Evolutionary conservation across 1,140 invertebrate genomes (phyloP).

Genomic region (Hyposmocoma kahamanoa): DNA sequence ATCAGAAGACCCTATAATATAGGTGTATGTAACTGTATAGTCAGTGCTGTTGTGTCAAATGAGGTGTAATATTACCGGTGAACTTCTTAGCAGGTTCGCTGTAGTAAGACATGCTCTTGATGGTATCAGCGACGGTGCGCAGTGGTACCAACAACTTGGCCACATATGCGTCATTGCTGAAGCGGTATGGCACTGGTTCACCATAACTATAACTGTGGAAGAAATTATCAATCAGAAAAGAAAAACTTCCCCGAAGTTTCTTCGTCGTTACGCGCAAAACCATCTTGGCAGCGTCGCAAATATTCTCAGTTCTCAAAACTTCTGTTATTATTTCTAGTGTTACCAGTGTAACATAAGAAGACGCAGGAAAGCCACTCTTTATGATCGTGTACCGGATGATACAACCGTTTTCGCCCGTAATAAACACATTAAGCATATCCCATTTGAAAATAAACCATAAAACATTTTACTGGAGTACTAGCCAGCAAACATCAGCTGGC

Average conservation of each 20-base stretch:
- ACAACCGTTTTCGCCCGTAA: slow-evolving; percentile 14
- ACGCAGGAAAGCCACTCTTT: too few relatives aligned
- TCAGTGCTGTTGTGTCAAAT: slow-evolving; percentile 2
- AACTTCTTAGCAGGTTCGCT: slow-evolving; percentile 77
- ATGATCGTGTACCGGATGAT: too few relatives aligned
- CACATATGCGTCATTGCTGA: slow-evolving; percentile 79
- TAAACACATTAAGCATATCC: slow-evolving; percentile 17
- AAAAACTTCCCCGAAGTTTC: too few relatives aligned
- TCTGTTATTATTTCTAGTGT: too few relatives aligned
- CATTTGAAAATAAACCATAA: slow-evolving; percentile 51
- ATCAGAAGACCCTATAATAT: not conserved
- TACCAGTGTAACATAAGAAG: too few relatives aligned
- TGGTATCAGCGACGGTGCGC: slow-evolving; percentile 69
- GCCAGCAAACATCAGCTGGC: slow-evolving; percentile 53
- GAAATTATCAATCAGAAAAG: too few relatives aligned
- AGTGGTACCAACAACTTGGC: slow-evolving; percentile 75
- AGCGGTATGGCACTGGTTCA: slow-evolving; percentile 64
- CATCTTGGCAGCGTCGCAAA: too few relatives aligned
- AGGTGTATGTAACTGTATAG: slow-evolving; percentile 2
- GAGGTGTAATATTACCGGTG: slow-evolving; percentile 70
- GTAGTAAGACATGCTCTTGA: slow-evolving; percentile 77
- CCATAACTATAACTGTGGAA: slow-evolving; percentile 44
- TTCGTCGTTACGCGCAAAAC: too few relatives aligned
- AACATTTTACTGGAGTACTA: slow-evolving; percentile 39
- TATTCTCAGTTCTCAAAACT: too few relatives aligned